These are phyloP conservation scores for Vandiemenella viatica DNA, from an alignment of 2,888 invertebrate genomes.

Conservation along the genomic window DNA sequence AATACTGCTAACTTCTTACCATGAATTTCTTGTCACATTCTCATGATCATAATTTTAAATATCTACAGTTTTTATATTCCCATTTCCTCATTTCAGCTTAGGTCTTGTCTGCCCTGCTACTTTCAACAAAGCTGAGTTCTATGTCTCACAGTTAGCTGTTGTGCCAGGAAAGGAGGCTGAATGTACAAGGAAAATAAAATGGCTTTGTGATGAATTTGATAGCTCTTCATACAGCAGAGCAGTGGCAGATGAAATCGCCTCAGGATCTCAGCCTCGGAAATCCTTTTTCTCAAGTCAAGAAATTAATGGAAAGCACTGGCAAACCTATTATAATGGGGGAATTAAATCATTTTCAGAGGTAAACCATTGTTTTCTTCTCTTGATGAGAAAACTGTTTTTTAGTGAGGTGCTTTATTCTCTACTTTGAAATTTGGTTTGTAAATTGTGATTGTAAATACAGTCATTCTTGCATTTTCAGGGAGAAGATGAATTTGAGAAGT, in stretches of 20 bases:
- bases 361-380: too few relatives aligned
- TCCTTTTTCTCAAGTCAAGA: neutral
- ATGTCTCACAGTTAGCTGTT: constrained; percentile 46
- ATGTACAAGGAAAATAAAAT: constrained; percentile 27
- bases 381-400: too few relatives aligned
- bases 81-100: constrained; percentile 33
- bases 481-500: constrained; percentile 33
- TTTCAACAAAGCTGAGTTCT: constrained; percentile 78
- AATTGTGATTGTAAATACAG: too few relatives aligned
- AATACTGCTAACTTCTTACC: neutral
- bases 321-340: neutral
- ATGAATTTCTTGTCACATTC: too few relatives aligned
- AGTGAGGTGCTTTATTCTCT: too few relatives aligned
- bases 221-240: constrained; percentile 29
- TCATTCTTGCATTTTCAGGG: constrained; percentile 26
- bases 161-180: constrained; percentile 35
- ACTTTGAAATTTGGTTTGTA: too few relatives aligned
- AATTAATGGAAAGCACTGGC: too few relatives aligned
- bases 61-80: neutral
- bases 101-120: constrained; percentile 52
- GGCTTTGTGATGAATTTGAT: constrained; percentile 40
- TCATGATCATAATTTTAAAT: too few relatives aligned
- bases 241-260: constrained; percentile 13
- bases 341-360: too few relatives aligned
- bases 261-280: neutral